Conservation (phyloP, 1,140 invertebrate genomes). For the Mycetomoellerius zeteki region DNA sequence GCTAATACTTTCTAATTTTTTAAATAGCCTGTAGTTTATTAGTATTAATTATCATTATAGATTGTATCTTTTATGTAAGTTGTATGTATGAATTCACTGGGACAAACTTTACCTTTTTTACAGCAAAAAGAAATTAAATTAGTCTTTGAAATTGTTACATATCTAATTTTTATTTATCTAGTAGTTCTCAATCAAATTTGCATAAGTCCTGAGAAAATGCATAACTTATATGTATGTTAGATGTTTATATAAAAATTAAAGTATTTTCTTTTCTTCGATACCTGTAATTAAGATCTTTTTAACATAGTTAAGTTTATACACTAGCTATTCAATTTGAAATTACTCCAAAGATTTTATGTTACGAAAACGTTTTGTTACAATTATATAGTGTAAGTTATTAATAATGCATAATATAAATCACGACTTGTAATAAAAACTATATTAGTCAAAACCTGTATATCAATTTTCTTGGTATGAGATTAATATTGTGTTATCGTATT, state of each 20-base stretch:
- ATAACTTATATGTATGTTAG: constrained; percentile 1
- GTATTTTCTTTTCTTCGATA: constrained; percentile 8
- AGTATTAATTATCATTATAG: background rate
- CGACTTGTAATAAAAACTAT: constrained; percentile 68
- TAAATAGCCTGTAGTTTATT: constrained; percentile 19
- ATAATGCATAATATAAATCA: constrained; percentile 49
- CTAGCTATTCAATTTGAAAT: constrained; percentile 26
- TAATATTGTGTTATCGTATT: constrained; percentile 4
- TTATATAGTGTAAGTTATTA: constrained; percentile 57
- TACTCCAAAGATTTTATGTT: constrained; percentile 46
- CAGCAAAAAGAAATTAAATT: background rate
- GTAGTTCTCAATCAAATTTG: constrained; percentile 13
- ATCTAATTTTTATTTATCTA: constrained; percentile 35
- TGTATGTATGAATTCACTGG: background rate
- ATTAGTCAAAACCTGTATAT: constrained; percentile 58
- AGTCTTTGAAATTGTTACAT: constrained; percentile 15
- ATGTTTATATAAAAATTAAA: constrained; percentile 18
- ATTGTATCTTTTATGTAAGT: background rate
- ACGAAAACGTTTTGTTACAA: constrained; percentile 58
- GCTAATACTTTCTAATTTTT: constrained; percentile 35
- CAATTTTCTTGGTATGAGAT: constrained; percentile 35
- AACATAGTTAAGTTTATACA: constrained; percentile 5
- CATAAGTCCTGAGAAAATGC: background rate
- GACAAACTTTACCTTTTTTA: background rate
- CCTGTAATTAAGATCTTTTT: constrained; percentile 20